Percentiles rank a stretch among this genome's conserved stretches.
Evolutionary conservation across 2,888 invertebrate genomes (phyloP).

Genomic region (Caenorhabditis panamensis): DNA sequence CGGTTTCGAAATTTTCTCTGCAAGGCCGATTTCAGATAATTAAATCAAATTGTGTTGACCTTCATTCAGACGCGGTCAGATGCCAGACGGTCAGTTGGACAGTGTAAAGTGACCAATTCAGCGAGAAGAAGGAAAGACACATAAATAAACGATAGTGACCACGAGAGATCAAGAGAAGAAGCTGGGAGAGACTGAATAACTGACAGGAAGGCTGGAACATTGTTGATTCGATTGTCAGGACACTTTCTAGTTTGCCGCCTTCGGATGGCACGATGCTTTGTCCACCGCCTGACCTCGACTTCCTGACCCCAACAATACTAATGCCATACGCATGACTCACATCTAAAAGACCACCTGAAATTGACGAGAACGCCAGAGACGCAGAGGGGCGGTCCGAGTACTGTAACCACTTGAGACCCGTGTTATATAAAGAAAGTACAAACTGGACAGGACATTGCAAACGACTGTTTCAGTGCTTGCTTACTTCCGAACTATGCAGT

Average conservation of each 20-base stretch:
- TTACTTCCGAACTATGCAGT: conserved; percentile 27
- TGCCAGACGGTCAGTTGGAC: conserved; percentile 5
- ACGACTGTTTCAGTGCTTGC: not conserved
- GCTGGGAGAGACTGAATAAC: not conserved
- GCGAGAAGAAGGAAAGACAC: conserved; percentile 20
- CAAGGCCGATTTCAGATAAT: not conserved
- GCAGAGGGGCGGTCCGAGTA: conserved; percentile 49
- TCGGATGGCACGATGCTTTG: conserved; percentile 20
- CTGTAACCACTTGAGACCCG: conserved; percentile 61
- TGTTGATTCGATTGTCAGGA: not conserved
- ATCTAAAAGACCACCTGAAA: conserved; percentile 43
- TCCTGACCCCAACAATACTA: conserved; percentile 44
- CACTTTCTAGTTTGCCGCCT: conserved; percentile 2
- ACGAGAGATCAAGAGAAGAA: conserved; percentile 24
- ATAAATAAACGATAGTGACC: not conserved
- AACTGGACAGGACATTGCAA: conserved; percentile 38
- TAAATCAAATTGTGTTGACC: conserved; percentile 16
- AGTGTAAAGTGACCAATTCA: conserved; percentile 49
- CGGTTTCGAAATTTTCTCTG: not conserved
- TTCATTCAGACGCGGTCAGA: conserved; percentile 26
- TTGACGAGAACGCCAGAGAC: conserved; percentile 33
- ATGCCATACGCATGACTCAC: conserved; percentile 44
- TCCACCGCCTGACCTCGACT: conserved; percentile 36
- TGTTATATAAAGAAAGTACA: conserved; percentile 53
- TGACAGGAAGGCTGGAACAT: not conserved